phyloP scores from a whole-genome alignment of 2,797 vertebrate genomes.

The Mormyrops boulengeri region DNA sequence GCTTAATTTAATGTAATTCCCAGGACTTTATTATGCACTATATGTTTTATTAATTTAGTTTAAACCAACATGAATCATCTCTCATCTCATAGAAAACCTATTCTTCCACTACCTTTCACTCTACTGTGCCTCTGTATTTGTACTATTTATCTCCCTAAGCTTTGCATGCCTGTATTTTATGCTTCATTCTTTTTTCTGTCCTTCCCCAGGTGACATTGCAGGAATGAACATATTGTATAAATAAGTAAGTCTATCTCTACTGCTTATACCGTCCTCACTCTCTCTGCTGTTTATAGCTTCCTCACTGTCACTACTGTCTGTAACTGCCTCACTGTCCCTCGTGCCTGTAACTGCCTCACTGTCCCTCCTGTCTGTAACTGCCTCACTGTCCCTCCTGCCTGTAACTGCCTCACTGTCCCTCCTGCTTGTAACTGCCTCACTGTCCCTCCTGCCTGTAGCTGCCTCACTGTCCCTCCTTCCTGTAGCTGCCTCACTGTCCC shows the following conservation, averaged over 20 bases:
- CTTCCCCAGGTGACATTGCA: slow-evolving; percentile 84
- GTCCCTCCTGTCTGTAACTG: neutral
- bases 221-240: slow-evolving; percentile 73
- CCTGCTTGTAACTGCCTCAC: neutral
- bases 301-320: neutral
- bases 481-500: neutral
- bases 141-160: neutral
- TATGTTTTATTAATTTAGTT: neutral
- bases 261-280: neutral
- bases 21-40: neutral
- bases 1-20: neutral
- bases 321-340: neutral
- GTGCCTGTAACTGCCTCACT: neutral
- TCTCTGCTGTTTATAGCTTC: neutral
- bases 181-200: slow-evolving; percentile 48
- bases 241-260: slow-evolving; percentile 72
- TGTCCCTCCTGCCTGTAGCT: neutral
- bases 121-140: neutral
- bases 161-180: slow-evolving; percentile 9
- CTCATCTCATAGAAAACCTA: neutral
- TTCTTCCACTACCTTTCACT: neutral
- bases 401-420: neutral
- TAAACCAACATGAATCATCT: neutral
- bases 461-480: neutral
- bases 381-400: neutral